Evolutionary conservation across 1,140 invertebrate genomes (phyloP).

Genomic region (Caerostris darwini): DNA sequence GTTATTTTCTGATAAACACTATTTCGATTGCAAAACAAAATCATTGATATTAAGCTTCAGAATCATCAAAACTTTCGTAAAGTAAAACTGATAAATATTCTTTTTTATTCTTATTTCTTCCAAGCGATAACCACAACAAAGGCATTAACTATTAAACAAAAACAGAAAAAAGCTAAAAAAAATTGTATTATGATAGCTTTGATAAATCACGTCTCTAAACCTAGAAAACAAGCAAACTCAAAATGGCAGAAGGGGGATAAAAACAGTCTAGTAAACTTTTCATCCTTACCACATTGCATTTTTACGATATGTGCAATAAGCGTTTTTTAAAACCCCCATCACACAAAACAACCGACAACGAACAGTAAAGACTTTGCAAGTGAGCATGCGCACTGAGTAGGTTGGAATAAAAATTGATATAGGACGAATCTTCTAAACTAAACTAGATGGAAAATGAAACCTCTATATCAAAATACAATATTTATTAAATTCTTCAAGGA

Average conservation of each 20-base stretch:
- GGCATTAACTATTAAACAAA: neutral
- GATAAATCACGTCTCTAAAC: slow-evolving; percentile 35
- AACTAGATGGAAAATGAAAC: too few relatives aligned
- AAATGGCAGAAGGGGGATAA: neutral
- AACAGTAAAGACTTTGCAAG: neutral
- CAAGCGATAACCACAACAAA: neutral
- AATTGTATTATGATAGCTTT: slow-evolving; percentile 19
- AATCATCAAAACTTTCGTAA: neutral
- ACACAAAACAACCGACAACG: neutral
- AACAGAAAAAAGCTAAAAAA: neutral
- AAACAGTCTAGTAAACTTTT: neutral
- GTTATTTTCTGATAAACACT: too few relatives aligned
- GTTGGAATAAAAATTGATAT: neutral
- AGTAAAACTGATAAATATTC: neutral
- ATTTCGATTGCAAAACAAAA: neutral
- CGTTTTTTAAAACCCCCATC: slow-evolving; percentile 57
- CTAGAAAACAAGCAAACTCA: neutral
- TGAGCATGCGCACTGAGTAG: neutral
- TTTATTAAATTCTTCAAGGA: too few relatives aligned
- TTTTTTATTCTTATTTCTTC: neutral
- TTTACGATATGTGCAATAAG: slow-evolving; percentile 12
- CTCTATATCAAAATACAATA: too few relatives aligned
- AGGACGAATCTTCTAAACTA: too few relatives aligned
- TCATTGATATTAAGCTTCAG: neutral
- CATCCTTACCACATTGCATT: neutral